Percentiles rank a stretch among this genome's conserved stretches.
phyloP scores from a whole-genome alignment of 2,113 vertebrate species.

The Bagarius yarrelli region DNA sequence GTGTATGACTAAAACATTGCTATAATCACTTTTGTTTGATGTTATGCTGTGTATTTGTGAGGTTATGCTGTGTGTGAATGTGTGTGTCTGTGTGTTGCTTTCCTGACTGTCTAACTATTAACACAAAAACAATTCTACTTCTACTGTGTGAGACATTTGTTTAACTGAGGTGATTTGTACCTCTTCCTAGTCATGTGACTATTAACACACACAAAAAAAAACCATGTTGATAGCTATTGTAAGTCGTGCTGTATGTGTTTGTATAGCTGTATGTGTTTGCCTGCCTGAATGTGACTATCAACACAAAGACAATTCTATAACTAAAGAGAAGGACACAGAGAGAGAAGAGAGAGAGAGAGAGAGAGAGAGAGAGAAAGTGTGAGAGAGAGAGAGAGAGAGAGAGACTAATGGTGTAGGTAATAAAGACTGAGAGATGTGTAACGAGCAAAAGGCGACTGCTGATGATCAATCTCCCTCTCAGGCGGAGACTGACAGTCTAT shows the following conservation, averaged over 20 bases:
- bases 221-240: too few species aligned
- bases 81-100: too few species aligned
- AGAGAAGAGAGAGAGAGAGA: not conserved
- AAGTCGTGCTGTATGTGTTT: not conserved
- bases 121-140: too few species aligned
- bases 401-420: constrained; percentile 69
- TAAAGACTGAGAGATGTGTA: constrained; percentile 62
- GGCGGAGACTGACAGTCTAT: constrained; percentile 66
- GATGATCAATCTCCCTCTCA: constrained; percentile 70
- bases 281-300: not conserved
- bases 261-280: not conserved
- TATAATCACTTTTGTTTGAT: too few species aligned
- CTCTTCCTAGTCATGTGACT: too few species aligned
- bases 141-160: too few species aligned
- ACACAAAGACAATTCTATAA: not conserved
- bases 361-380: constrained; percentile 1
- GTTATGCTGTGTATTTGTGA: too few species aligned
- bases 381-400: not conserved
- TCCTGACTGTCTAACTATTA: too few species aligned
- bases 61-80: too few species aligned
- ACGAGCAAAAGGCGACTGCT: constrained; percentile 56
- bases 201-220: too few species aligned
- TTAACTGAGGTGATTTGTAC: too few species aligned
- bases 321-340: not conserved
- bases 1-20: too few species aligned